Conservation (phyloP, 2,888 invertebrate species). For the Drosophila incognita region DNA sequence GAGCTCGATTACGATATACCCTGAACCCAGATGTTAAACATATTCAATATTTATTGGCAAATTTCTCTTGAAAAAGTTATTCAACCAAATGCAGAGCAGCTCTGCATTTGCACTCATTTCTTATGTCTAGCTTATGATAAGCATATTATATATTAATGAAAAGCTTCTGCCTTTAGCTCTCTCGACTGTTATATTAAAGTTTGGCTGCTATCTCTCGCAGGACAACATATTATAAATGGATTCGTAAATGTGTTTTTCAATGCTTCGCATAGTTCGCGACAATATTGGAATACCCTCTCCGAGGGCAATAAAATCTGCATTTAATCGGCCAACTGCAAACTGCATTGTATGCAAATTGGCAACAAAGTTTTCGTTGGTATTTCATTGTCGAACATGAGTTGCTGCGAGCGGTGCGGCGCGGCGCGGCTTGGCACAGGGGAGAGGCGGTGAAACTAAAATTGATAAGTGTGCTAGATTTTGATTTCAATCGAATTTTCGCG, state of each 20-base stretch:
- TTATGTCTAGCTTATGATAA: neutral
- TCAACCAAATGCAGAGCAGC: neutral
- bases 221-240: neutral
- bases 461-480: constrained; percentile 67
- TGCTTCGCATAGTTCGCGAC: neutral
- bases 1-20: neutral
- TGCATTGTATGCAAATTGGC: constrained; percentile 76
- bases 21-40: neutral
- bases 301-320: constrained; percentile 11
- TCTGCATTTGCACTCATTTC: neutral
- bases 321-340: constrained; percentile 48
- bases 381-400: constrained; percentile 16
- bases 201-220: neutral
- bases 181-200: neutral
- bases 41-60: neutral
- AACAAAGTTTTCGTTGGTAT: constrained; percentile 57
- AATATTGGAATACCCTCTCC: neutral
- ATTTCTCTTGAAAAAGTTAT: neutral
- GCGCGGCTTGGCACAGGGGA: neutral
- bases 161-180: neutral
- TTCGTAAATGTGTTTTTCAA: neutral
- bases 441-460: constrained; percentile 41
- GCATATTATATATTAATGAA: neutral
- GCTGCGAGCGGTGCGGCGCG: too few relatives aligned
- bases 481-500: constrained; percentile 40